Evolutionary conservation across 2,888 invertebrate genomes (phyloP).

Genomic region (Rotaria sp.): DNA sequence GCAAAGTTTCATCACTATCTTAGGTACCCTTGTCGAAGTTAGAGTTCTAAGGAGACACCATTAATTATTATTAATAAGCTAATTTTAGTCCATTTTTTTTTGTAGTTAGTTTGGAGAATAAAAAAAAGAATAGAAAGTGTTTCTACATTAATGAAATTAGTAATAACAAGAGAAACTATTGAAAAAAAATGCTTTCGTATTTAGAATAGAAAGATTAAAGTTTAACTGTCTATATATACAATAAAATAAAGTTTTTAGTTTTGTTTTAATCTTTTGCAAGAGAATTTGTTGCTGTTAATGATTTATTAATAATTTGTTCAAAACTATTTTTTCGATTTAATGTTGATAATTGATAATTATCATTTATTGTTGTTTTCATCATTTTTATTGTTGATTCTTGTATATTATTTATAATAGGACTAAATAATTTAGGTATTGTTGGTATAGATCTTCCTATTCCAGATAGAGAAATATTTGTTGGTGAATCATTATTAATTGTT

Average conservation of each 20-base stretch:
- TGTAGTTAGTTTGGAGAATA: background rate
- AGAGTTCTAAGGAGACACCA: no score
- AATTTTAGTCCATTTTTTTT: no score
- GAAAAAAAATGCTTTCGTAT: background rate
- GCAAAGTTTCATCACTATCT: no score
- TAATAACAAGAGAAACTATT: background rate
- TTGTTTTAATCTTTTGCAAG: background rate
- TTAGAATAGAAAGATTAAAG: background rate
- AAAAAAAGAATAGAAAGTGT: background rate
- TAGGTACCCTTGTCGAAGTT: no score
- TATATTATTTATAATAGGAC: background rate
- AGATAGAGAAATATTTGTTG: background rate
- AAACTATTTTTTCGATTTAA: background rate
- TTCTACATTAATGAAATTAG: background rate
- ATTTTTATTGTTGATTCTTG: background rate
- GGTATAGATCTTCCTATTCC: background rate
- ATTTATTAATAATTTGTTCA: background rate
- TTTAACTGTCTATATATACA: no score
- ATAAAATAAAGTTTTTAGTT: background rate
- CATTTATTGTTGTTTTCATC: slow-evolving; percentile 9
- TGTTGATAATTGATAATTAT: background rate
- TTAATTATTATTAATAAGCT: no score
- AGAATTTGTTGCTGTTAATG: background rate
- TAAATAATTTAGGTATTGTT: background rate
- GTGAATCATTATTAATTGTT: background rate